These are phyloP conservation scores for Anguilla anguilla DNA, from an alignment of 2,797 vertebrate species.

Conservation along the genomic window DNA sequence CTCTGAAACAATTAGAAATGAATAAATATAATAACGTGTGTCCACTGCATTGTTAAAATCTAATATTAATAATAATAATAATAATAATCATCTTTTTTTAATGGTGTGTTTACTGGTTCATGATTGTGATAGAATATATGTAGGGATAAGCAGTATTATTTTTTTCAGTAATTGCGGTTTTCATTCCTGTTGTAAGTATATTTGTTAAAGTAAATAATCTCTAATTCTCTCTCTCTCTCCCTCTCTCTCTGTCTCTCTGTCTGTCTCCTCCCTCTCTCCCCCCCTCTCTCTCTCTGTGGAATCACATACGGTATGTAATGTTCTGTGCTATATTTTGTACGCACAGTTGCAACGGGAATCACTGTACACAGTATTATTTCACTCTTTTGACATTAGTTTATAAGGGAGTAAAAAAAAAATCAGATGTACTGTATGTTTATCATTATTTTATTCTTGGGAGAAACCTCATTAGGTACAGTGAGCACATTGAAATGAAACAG, in stretches of 20 bases:
- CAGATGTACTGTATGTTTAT: background rate
- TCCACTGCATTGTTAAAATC: background rate
- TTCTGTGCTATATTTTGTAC: background rate
- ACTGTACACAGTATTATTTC: background rate
- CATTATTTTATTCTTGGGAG: background rate
- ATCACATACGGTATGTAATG: background rate
- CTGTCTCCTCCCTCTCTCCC: background rate
- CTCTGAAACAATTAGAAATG: background rate
- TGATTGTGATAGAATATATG: background rate
- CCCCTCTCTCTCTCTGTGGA: background rate
- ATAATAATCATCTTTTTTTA: background rate
- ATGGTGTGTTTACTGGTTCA: background rate
- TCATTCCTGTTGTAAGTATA: background rate
- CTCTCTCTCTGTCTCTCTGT: too few species aligned
- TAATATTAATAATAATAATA: background rate
- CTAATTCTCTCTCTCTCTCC: too few species aligned
- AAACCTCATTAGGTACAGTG: background rate
- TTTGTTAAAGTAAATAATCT: background rate
- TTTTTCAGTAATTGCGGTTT: background rate
- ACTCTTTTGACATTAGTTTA: background rate
- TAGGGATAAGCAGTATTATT: background rate
- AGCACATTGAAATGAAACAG: background rate
- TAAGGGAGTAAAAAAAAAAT: background rate
- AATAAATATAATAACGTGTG: background rate
- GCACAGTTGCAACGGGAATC: background rate